These are phyloP conservation scores for Dioctria linearis DNA, from an alignment of 2,888 invertebrate species.

Conservation along the genomic window DNA sequence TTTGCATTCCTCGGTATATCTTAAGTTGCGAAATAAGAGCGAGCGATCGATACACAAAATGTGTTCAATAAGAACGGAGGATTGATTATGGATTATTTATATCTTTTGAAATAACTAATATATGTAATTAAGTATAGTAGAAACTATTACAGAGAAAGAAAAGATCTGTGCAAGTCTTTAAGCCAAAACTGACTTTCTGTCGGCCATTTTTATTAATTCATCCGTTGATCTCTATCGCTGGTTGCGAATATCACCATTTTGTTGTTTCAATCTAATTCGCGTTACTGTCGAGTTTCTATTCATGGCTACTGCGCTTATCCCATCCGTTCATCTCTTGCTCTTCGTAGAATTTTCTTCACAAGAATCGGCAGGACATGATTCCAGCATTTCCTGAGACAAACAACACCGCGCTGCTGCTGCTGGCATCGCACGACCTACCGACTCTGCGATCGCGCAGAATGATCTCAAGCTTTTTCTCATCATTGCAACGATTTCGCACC, in stretches of 20 bases:
- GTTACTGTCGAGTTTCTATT: slow-evolving; percentile 11
- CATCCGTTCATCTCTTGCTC: slow-evolving; percentile 18
- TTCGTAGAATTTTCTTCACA: slow-evolving; percentile 28
- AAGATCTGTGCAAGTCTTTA: too few species aligned
- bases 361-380: slow-evolving; percentile 21
- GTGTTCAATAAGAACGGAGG: too few species aligned
- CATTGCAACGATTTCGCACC: slow-evolving; percentile 35
- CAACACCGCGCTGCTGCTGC: slow-evolving; percentile 8
- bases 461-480: slow-evolving; percentile 44
- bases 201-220: slow-evolving; percentile 35
- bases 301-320: slow-evolving; percentile 28
- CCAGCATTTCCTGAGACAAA: not conserved
- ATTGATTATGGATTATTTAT: too few species aligned
- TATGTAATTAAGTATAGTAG: too few species aligned
- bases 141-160: too few species aligned
- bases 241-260: slow-evolving; percentile 43
- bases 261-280: slow-evolving; percentile 17
- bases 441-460: slow-evolving; percentile 24
- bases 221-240: slow-evolving; percentile 30
- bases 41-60: too few species aligned
- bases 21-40: too few species aligned
- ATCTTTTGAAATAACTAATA: too few species aligned
- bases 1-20: slow-evolving; percentile 10
- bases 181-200: not conserved
- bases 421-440: not conserved